Evolutionary conservation across 2,797 vertebrate genomes (phyloP), one percentile per base, ranked within the genome.

Genomic region (Paguma larvata): DNA sequence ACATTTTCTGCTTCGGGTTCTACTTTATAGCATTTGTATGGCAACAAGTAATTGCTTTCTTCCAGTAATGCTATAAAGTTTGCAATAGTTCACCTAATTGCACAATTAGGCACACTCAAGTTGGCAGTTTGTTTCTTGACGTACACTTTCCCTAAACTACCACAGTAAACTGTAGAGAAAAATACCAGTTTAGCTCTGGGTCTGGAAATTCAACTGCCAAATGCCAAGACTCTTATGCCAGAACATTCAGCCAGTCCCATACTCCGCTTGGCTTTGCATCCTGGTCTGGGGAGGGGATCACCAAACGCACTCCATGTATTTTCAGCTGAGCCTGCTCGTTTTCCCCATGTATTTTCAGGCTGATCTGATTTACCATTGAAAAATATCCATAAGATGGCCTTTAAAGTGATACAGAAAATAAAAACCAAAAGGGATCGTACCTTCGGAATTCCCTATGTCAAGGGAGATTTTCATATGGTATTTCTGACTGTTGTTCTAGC

Each of bases 81-180:
- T 93, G 56, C 80, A 79, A 53, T 38, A 79, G 88, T 73, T 86
- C 87, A 46, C 78, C 85, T 98, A 95, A 97, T 97, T 98, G 97
- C 32, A 92, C 89, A 93, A 46, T 97, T 94, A 96, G 85, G 73
- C 46, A 0, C 65, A 95, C 77, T 97, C 59, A 97, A 16, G 44
- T 6, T 97, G 85, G 91, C 62, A 75, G 1, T 3, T 97, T 95
- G 48, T 51, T 97, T 95, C 77, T 96, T 93, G n/a, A 92, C 0
- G 27, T 46, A 10, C 56, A 94, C 77, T 95, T 87, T 91, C 53
- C 63, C 44, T 38, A 91, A 96, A 91, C 63, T 88, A 91, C 85
- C 27, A 68, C 38, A 78, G 41, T 85, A 95, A 97, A 92, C 63
- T 88, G 15, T n/a, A 34, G 84, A 89, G 63, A 85, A 72, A 97